A percentile compares a stretch with the other conserved stretches of the same genome.
These are phyloP conservation scores for Ctenodactylus gundi DNA, from an alignment of 2,113 vertebrate species.

Conservation along the genomic window DNA sequence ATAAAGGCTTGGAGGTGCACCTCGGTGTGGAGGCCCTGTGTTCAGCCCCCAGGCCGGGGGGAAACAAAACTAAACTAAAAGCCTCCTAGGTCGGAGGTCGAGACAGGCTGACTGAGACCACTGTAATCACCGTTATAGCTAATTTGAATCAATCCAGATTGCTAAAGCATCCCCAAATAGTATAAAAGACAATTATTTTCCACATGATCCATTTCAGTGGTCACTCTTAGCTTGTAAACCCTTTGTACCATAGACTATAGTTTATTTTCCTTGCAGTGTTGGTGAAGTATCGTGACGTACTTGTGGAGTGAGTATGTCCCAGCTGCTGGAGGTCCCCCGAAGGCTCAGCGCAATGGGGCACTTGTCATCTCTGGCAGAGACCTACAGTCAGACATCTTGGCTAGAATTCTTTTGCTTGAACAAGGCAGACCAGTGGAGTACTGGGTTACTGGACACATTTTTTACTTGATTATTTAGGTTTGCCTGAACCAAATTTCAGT, in stretches of 20 bases:
- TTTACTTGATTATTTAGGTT: not conserved
- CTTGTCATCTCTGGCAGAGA: conserved; percentile 37
- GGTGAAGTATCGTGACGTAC: not conserved
- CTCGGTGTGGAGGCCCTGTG: not conserved
- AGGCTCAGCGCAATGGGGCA: not conserved
- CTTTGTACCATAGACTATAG: not conserved
- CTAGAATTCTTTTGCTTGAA: conserved; percentile 30
- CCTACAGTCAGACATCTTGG: not conserved
- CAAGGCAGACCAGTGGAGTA: not conserved
- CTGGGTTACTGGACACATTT: not conserved
- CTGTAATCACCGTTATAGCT: not conserved
- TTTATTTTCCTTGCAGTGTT: not conserved
- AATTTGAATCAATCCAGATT: not conserved
- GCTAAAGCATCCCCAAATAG: not conserved
- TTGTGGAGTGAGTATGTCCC: not conserved
- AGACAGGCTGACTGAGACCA: not conserved
- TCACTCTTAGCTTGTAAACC: not conserved
- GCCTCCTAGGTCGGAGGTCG: not conserved
- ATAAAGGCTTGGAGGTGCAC: not conserved
- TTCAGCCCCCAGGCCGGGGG: not conserved
- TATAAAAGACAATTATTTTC: conserved; percentile 39
- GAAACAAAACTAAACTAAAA: not conserved
- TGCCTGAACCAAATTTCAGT: not conserved
- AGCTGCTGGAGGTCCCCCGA: not conserved
- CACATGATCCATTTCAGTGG: not conserved